Evolutionary conservation across 1,140 invertebrate species (phyloP), one percentile per base, ranked within the genome.

Genomic region (Orius insidiosus): DNA sequence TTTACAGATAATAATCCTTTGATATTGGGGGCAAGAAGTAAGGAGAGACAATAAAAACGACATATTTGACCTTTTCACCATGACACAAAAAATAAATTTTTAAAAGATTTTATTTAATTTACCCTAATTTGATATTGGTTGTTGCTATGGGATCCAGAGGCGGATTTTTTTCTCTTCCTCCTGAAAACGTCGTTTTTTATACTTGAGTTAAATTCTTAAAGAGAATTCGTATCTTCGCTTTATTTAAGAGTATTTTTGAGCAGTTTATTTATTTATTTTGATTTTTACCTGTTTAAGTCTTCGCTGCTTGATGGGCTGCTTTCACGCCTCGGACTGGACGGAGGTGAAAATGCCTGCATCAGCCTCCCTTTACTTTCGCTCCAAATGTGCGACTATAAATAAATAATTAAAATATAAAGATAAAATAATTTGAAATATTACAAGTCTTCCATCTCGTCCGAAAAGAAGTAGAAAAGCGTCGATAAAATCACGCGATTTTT

Each of bases 401-500:
- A 36, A 36, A 36, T 4, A 36, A 4, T 36, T 36, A n/a, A 36
- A 36, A n/a, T 36, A 5, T 36, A 36, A 36, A 36, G 3, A 37
- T 36, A 16, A 41, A 16, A 33, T 14, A 4, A 4, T 36, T 32
- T 76, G 57, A 19, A 40, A 36, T 68, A 69, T 64, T 58, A 79
- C 76, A 65, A 86, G 60, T 60, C 80, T 67, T 18, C 86, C 85
- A 62, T 94, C 88, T 46, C 78, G 71, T 13, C 89, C 90, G n/a
- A 97, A 97, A 41, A 96, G 66, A 30, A 92, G 68, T 34, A 96
- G 69, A 63, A 97, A 97, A 52, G 85, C 83, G 58, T 88, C 84
- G 52, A 96, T 93, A 59, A 96, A 85, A 60, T 96, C 92, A 50
- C 89, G 72, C 2, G 88, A 93, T 62, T 89, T 93, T 57, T 96